Conservation (phyloP, 2,797 vertebrate species). For the Emys orbicularis region DNA sequence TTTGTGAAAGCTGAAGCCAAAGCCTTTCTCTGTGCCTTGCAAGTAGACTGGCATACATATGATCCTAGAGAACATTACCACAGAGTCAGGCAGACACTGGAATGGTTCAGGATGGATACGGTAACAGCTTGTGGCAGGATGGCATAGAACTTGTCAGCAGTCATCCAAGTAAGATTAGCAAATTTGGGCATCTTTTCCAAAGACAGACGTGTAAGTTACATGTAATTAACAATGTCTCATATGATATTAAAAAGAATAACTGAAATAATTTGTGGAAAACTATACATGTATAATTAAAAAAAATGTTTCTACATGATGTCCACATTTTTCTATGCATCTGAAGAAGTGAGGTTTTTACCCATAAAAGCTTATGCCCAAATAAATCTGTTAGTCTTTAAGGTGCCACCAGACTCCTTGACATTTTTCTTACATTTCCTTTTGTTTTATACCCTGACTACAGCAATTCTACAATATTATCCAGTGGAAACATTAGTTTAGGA, state of each 20-base stretch:
- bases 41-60: background rate
- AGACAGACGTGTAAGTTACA: background rate
- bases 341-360: too few species aligned
- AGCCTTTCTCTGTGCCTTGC: conserved; percentile 37
- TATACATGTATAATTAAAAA: background rate
- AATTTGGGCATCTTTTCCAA: background rate
- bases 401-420: too few species aligned
- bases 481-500: background rate
- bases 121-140: conserved; percentile 20
- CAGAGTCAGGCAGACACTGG: conserved; percentile 14
- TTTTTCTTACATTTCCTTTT: background rate
- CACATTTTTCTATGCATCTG: background rate
- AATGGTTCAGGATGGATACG: background rate
- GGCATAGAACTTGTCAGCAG: background rate
- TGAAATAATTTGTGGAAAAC: background rate
- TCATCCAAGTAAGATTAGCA: background rate
- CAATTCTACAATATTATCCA: background rate
- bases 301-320: background rate
- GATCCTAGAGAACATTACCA: background rate
- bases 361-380: too few species aligned
- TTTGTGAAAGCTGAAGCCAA: background rate
- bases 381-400: too few species aligned
- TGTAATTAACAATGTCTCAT: background rate
- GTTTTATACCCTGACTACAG: background rate
- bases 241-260: background rate